These are phyloP conservation scores for Pseudococcus viburni DNA, from an alignment of 2,888 invertebrate species.

Conservation along the genomic window DNA sequence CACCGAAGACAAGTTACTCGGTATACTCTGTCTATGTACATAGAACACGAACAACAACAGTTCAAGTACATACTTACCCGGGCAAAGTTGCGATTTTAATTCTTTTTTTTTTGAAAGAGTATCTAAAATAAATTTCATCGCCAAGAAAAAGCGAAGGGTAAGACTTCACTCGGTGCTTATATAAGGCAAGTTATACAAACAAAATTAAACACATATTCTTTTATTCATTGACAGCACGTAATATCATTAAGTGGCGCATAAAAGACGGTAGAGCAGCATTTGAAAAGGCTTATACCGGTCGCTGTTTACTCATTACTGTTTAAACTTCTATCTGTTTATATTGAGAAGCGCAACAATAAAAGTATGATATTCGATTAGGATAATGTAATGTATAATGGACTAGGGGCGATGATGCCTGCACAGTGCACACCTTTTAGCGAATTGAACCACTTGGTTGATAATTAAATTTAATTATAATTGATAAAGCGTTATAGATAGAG, in stretches of 20 bases:
- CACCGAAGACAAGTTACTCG: not conserved
- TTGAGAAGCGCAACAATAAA: not conserved
- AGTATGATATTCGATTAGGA: constrained; percentile 37
- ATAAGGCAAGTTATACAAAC: constrained; percentile 4
- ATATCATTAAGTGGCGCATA: constrained; percentile 28
- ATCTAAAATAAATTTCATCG: constrained; percentile 30
- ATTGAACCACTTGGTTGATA: constrained; percentile 5
- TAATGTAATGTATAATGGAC: not conserved
- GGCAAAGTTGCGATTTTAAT: not conserved
- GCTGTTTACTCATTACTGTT: constrained; percentile 17
- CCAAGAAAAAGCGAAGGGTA: not conserved
- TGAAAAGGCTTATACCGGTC: constrained; percentile 10
- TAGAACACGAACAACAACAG: not conserved
- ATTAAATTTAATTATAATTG: constrained; percentile 48
- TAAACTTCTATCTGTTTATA: constrained; percentile 18
- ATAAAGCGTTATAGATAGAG: not conserved
- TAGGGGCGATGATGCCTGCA: not conserved
- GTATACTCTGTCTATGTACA: not conserved
- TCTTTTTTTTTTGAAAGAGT: not conserved
- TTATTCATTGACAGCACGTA: constrained; percentile 33
- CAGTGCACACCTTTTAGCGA: constrained; percentile 13
- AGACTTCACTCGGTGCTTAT: not conserved
- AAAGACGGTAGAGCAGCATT: not conserved
- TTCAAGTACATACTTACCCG: constrained; percentile 11
- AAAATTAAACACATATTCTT: constrained; percentile 43